A percentile compares a stretch with the other conserved stretches of the same genome.
Evolutionary conservation across 1,140 invertebrate genomes (phyloP).

Genomic region (Macrocentrus cingulum): DNA sequence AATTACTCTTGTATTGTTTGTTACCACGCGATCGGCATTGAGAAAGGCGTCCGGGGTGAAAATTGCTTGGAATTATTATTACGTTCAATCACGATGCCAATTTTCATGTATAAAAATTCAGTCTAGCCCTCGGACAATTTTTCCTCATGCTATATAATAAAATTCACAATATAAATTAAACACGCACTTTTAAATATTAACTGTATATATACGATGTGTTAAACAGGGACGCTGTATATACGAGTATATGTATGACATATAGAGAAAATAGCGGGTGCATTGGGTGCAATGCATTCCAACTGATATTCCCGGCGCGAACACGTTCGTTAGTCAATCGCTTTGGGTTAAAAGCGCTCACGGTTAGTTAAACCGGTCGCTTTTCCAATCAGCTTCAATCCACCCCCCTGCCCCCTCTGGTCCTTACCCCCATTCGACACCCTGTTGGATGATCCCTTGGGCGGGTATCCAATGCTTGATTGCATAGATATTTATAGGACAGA

Average conservation of each 20-base stretch:
- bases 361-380: slow-evolving; percentile 48
- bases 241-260: not conserved
- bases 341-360: slow-evolving; percentile 44
- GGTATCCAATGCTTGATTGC: slow-evolving; percentile 27
- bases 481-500: slow-evolving; percentile 23
- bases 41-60: slow-evolving; percentile 9
- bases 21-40: slow-evolving; percentile 24
- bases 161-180: not conserved
- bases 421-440: slow-evolving; percentile 7
- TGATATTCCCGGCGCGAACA: slow-evolving; percentile 43
- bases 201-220: slow-evolving; percentile 1
- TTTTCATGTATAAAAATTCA: not conserved
- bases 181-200: not conserved
- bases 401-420: not conserved
- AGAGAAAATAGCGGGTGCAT: slow-evolving; percentile 14
- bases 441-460: slow-evolving; percentile 26
- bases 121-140: no score
- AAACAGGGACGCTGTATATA: not conserved
- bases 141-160: no score
- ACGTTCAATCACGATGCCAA: slow-evolving; percentile 5
- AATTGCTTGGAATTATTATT: slow-evolving; percentile 14
- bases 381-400: slow-evolving; percentile 38
- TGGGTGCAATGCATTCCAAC: slow-evolving; percentile 33
- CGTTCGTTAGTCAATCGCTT: slow-evolving; percentile 43
- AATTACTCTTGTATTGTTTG: slow-evolving; percentile 26